Conservation (phyloP, 1,140 invertebrate genomes). For the Lordiphosa clarofinis region DNA sequence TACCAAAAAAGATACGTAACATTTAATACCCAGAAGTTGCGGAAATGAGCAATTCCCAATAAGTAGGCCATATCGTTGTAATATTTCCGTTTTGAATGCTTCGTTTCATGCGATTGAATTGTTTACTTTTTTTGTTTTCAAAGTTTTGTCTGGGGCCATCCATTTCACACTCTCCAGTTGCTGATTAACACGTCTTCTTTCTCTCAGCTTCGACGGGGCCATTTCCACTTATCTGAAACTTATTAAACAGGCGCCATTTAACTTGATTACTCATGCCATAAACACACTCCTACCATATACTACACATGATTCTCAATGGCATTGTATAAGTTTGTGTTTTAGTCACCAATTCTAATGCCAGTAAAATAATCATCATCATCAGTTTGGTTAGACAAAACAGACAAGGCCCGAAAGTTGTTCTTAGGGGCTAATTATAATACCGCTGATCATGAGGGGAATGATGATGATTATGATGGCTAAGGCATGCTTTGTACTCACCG, state of each 20-base stretch:
- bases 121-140: slow-evolving; percentile 29
- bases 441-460: slow-evolving; percentile 43
- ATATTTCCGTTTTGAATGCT: slow-evolving; percentile 20
- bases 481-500: slow-evolving; percentile 54
- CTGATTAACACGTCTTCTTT: slow-evolving; percentile 53
- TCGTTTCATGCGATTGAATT: slow-evolving; percentile 33
- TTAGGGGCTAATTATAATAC: slow-evolving; percentile 67
- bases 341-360: slow-evolving; percentile 49
- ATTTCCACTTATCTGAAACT: slow-evolving; percentile 34
- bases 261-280: slow-evolving; percentile 56
- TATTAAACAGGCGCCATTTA: slow-evolving; percentile 47
- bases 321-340: slow-evolving; percentile 33
- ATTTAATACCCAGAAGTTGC: slow-evolving; percentile 1
- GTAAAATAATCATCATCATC: neutral
- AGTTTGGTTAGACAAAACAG: neutral
- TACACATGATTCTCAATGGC: slow-evolving; percentile 8
- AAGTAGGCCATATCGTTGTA: slow-evolving; percentile 4
- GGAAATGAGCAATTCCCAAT: neutral
- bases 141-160: slow-evolving; percentile 7
- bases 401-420: slow-evolving; percentile 3
- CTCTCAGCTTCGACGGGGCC: slow-evolving; percentile 3
- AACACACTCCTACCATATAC: slow-evolving; percentile 30
- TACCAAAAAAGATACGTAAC: too few species aligned
- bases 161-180: slow-evolving; percentile 27
- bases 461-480: slow-evolving; percentile 48